These are phyloP conservation scores for Ornithorhynchus anatinus DNA, from an alignment of 2,113 vertebrate species.

Conservation along the genomic window DNA sequence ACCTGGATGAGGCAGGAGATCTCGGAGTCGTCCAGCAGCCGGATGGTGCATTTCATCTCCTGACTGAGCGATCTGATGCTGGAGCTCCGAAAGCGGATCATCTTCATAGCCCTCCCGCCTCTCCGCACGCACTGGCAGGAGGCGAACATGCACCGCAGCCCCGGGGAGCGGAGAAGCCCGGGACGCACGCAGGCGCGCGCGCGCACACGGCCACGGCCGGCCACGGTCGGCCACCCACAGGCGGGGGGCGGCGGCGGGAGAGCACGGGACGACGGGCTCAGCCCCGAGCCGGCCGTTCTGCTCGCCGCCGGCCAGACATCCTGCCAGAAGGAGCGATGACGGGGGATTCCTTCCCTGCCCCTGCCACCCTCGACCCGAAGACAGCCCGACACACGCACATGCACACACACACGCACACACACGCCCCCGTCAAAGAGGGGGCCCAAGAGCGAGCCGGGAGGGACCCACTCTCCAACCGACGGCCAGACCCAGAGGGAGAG, in stretches of 20 bases:
- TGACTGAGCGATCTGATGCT: constrained; percentile 88
- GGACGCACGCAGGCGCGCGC: constrained; percentile 3
- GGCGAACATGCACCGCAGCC: constrained; percentile 69
- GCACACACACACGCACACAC: background rate
- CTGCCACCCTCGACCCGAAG: background rate
- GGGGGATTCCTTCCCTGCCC: constrained; percentile 13
- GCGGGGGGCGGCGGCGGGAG: background rate
- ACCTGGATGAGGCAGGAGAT: constrained; percentile 94
- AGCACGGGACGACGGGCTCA: constrained; percentile 17
- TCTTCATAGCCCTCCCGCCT: constrained; percentile 81
- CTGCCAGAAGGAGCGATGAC: background rate
- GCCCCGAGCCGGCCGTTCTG: constrained; percentile 17
- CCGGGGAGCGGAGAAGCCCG: constrained; percentile 10
- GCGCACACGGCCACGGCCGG: background rate
- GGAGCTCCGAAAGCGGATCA: constrained; percentile 94
- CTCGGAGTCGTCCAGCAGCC: constrained; percentile 92
- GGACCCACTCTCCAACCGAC: no score
- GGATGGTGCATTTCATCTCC: constrained; percentile 90
- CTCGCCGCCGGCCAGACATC: constrained; percentile 37
- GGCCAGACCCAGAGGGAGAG: no score
- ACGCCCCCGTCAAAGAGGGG: background rate
- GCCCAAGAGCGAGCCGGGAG: background rate
- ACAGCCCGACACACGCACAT: no score
- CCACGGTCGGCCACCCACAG: background rate
- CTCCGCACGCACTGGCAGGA: constrained; percentile 64